Percentiles rank a stretch among this genome's conserved stretches.
Evolutionary conservation across 2,797 vertebrate species (phyloP).

Genomic region (Arctocebus calabarensis): DNA sequence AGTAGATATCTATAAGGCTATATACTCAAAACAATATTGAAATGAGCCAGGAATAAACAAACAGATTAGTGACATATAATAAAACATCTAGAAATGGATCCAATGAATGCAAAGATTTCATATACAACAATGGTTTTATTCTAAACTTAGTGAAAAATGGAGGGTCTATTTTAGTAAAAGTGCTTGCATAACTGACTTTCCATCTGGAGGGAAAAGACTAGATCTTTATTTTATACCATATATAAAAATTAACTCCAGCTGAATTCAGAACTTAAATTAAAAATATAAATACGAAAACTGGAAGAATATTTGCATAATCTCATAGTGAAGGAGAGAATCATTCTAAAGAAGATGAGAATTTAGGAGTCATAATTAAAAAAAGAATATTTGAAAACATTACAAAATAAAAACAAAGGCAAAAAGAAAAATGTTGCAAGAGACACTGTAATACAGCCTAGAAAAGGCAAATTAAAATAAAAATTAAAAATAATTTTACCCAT

Average conservation of each 20-base stretch:
- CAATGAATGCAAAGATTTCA: background rate
- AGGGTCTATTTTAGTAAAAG: background rate
- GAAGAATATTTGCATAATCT: background rate
- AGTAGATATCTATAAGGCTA: background rate
- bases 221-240: background rate
- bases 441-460: background rate
- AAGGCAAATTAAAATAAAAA: conserved; percentile 31
- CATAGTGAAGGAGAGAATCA: background rate
- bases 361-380: conserved; percentile 4
- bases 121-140: background rate
- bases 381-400: background rate
- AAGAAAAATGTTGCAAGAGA: background rate
- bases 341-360: background rate
- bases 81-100: background rate
- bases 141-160: background rate
- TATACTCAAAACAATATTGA: background rate
- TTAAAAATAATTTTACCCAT: background rate
- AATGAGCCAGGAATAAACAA: background rate
- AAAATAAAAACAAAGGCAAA: background rate
- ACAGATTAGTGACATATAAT: background rate
- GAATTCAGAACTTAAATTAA: conserved; percentile 24
- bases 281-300: conserved; percentile 32
- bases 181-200: background rate
- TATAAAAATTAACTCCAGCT: conserved; percentile 18
- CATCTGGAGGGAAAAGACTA: background rate